Evolutionary conservation across 2,113 vertebrate species (phyloP).

Genomic region (Chionodraco myersi): DNA sequence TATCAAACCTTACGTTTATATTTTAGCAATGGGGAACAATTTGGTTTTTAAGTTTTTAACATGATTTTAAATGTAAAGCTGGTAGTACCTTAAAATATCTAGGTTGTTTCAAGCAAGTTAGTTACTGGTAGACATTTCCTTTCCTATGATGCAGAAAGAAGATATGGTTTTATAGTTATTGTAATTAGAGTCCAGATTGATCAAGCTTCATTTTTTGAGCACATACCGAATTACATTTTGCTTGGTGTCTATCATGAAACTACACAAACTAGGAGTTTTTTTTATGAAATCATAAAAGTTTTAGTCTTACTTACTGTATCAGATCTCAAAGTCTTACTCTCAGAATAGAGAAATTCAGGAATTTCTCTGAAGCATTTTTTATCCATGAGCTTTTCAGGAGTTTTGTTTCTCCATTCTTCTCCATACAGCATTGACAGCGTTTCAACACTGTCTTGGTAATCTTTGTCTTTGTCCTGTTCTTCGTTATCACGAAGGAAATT

Average conservation of each 20-base stretch:
- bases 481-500: not conserved
- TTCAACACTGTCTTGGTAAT: not conserved
- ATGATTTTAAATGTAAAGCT: not conserved
- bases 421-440: slow-evolving; percentile 58
- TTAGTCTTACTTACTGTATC: slow-evolving; percentile 39
- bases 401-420: slow-evolving; percentile 36
- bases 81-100: too few species aligned
- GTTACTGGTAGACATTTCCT: too few species aligned
- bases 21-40: too few species aligned
- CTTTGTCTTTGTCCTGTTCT: not conserved
- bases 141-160: too few species aligned
- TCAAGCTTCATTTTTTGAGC: too few species aligned
- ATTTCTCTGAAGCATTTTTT: slow-evolving; percentile 43
- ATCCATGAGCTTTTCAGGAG: not conserved
- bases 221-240: not conserved
- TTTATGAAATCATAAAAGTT: not conserved
- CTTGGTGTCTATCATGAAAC: too few species aligned
- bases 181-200: too few species aligned
- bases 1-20: too few species aligned
- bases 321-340: slow-evolving; percentile 5
- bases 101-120: too few species aligned
- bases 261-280: too few species aligned
- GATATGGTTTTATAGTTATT: too few species aligned
- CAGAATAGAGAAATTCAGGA: slow-evolving; percentile 7
- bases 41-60: too few species aligned